Conservation (phyloP, 2,888 invertebrate genomes). For the Oligia latruncula region DNA sequence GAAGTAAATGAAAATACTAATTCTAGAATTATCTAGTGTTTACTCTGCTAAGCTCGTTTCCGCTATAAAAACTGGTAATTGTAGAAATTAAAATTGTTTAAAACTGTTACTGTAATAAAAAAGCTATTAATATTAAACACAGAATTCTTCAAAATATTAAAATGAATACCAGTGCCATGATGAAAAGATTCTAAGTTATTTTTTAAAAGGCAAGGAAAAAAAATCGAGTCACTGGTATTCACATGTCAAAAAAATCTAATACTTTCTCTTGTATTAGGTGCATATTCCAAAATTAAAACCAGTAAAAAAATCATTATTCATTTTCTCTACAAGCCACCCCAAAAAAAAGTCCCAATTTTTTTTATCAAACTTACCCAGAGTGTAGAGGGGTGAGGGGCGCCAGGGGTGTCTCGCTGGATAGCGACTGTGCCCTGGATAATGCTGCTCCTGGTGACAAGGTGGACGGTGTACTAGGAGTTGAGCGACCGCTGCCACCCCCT, state of each 20-base stretch:
- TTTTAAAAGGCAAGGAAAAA: too few relatives aligned
- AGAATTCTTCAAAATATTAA: slow-evolving; percentile 4
- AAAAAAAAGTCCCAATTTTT: not conserved
- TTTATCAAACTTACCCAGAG: slow-evolving; percentile 79
- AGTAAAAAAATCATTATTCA: slow-evolving; percentile 10
- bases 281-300: slow-evolving; percentile 17
- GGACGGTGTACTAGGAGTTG: slow-evolving; percentile 90
- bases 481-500: slow-evolving; percentile 85
- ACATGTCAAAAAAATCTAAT: slow-evolving; percentile 1
- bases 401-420: slow-evolving; percentile 88
- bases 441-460: slow-evolving; percentile 91
- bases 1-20: not conserved
- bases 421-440: slow-evolving; percentile 84
- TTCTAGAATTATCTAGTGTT: not conserved
- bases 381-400: slow-evolving; percentile 85
- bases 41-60: not conserved
- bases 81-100: not conserved
- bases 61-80: not conserved
- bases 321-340: slow-evolving; percentile 42
- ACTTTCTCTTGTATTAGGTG: slow-evolving; percentile 16
- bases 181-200: not conserved
- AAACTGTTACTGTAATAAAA: slow-evolving; percentile 1
- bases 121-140: slow-evolving; percentile 4
- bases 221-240: slow-evolving; percentile 22
- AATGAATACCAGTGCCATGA: slow-evolving; percentile 17